These are phyloP conservation scores for Tyrophagus putrescentiae DNA, from an alignment of 1,140 invertebrate species.

Conservation along the genomic window DNA sequence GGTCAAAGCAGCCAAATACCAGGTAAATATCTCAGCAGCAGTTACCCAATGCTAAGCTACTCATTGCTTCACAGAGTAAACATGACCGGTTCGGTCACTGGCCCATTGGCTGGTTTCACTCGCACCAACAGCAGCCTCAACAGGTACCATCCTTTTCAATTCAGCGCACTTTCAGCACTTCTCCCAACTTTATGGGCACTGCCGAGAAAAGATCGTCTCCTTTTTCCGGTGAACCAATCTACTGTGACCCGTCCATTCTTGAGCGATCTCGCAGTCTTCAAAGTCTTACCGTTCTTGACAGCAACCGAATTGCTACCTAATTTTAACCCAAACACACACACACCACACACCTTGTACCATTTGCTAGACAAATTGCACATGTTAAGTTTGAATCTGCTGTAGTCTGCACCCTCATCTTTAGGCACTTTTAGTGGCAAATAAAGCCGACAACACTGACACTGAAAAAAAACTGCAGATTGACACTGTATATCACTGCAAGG, in stretches of 20 bases:
- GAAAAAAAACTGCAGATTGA: no score
- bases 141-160: not conserved
- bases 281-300: slow-evolving; percentile 23
- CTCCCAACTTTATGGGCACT: not conserved
- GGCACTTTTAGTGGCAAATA: no score
- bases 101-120: not conserved
- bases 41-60: not conserved
- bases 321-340: not conserved
- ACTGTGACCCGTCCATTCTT: slow-evolving; percentile 76
- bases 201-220: slow-evolving; percentile 31
- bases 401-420: not conserved
- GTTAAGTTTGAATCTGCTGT: not conserved
- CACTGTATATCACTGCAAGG: no score
- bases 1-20: slow-evolving; percentile 22
- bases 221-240: slow-evolving; percentile 79
- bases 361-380: not conserved
- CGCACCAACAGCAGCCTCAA: not conserved
- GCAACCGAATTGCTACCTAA: not conserved
- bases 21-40: not conserved
- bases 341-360: not conserved
- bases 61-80: not conserved
- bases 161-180: slow-evolving; percentile 4
- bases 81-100: not conserved
- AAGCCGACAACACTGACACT: no score
- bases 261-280: slow-evolving; percentile 51